A percentile compares a stretch with the other conserved stretches of the same genome.
Evolutionary conservation across 1,140 invertebrate genomes (phyloP).

Genomic region (Orchestia grillus): DNA sequence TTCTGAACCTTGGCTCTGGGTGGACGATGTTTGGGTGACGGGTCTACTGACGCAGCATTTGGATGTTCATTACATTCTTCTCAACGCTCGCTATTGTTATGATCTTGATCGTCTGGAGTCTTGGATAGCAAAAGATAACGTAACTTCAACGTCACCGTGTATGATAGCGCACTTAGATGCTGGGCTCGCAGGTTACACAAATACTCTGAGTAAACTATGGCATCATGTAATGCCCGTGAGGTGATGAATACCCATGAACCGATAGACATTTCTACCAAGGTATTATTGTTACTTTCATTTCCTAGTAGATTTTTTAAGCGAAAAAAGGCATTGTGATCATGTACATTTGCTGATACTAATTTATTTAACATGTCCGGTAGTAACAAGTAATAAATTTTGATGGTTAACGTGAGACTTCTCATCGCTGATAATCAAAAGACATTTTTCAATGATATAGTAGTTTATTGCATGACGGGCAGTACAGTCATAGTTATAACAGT

Average conservation of each 20-base stretch:
- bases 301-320: not conserved
- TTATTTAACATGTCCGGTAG: not conserved
- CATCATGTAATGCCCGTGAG: constrained; percentile 46
- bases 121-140: constrained; percentile 67
- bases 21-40: constrained; percentile 75
- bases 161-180: constrained; percentile 69
- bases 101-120: constrained; percentile 69
- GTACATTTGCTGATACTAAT: not conserved
- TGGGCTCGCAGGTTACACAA: constrained; percentile 60
- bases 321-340: not conserved
- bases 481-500: not conserved
- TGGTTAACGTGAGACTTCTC: not conserved
- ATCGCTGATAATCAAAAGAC: not conserved
- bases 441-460: not conserved
- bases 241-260: not conserved
- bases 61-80: constrained; percentile 69
- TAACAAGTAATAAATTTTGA: not conserved
- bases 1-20: constrained; percentile 72
- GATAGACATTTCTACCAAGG: not conserved
- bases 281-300: not conserved
- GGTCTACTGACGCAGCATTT: constrained; percentile 71
- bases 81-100: constrained; percentile 71
- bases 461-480: not conserved
- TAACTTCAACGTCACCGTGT: constrained; percentile 64
- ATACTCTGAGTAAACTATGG: constrained; percentile 66